Conservation (phyloP, 2,797 vertebrate species). For the Mormyrus proboscirostris region DNA sequence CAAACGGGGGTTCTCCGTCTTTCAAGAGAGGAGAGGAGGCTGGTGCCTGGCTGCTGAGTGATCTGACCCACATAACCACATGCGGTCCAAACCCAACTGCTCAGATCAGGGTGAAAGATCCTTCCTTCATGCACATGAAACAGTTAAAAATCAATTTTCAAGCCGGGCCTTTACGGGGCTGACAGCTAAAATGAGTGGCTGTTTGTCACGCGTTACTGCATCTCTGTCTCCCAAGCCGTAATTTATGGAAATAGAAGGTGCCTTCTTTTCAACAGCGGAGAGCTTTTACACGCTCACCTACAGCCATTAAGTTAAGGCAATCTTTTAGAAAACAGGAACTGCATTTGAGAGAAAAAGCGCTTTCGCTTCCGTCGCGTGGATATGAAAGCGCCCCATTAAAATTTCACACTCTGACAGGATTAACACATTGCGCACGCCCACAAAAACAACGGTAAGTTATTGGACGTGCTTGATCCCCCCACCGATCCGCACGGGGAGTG, state of each 20-base stretch:
- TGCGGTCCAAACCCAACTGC: background rate
- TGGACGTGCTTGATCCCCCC: slow-evolving; percentile 1
- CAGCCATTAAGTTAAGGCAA: slow-evolving; percentile 18
- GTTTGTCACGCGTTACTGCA: background rate
- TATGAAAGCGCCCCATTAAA: slow-evolving; percentile 7
- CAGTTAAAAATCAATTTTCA: slow-evolving; percentile 20
- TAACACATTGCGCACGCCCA: slow-evolving; percentile 14
- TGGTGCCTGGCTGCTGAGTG: background rate
- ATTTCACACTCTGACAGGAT: slow-evolving; percentile 17
- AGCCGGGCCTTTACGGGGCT: background rate
- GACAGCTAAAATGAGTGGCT: background rate
- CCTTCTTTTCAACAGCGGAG: background rate
- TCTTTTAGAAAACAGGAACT: slow-evolving; percentile 22
- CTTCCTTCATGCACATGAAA: slow-evolving; percentile 5
- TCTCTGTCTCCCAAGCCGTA: background rate
- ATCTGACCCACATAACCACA: background rate
- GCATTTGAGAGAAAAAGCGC: background rate
- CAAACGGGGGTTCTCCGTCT: background rate
- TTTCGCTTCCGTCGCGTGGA: background rate
- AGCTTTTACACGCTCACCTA: background rate
- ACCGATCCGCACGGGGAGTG: background rate
- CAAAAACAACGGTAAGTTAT: background rate
- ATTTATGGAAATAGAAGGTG: slow-evolving; percentile 15
- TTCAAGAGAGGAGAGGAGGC: background rate
- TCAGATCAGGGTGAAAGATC: background rate